phyloP scores from a whole-genome alignment of 2,113 vertebrate species.

The Oreocharis arfaki region DNA sequence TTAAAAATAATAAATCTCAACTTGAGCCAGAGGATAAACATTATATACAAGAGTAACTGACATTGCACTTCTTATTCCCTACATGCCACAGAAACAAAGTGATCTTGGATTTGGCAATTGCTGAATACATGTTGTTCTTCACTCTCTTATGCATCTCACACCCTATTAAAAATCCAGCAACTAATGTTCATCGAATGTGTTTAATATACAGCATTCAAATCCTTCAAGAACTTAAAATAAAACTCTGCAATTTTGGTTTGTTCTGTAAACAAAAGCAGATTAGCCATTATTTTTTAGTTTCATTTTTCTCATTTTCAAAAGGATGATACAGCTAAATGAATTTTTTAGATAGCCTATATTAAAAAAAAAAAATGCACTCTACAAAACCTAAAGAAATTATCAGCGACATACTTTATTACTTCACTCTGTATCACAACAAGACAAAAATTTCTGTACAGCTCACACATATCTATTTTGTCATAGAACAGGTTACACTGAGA shows the following conservation, averaged over 20 bases:
- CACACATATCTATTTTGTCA: background rate
- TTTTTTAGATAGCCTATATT: background rate
- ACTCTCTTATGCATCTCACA: background rate
- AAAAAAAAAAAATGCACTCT: background rate
- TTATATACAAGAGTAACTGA: background rate
- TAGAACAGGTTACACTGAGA: background rate
- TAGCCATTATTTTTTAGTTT: background rate
- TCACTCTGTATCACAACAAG: background rate
- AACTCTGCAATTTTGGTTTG: background rate
- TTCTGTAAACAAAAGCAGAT: background rate
- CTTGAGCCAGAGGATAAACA: background rate
- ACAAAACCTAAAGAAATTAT: background rate
- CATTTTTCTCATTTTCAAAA: background rate
- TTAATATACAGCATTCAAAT: background rate
- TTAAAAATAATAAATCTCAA: background rate
- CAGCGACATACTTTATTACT: background rate
- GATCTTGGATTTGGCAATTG: background rate
- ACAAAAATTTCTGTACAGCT: background rate
- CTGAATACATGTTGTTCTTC: background rate
- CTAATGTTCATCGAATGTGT: background rate
- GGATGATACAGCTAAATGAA: rapidly evolving
- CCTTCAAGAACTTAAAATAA: background rate
- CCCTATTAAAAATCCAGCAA: background rate
- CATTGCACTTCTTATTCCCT: background rate
- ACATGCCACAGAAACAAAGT: background rate